A percentile compares a stretch with the other conserved stretches of the same genome.
Conservation (phyloP, 2,797 vertebrate species). For the Hydrophis major region DNA sequence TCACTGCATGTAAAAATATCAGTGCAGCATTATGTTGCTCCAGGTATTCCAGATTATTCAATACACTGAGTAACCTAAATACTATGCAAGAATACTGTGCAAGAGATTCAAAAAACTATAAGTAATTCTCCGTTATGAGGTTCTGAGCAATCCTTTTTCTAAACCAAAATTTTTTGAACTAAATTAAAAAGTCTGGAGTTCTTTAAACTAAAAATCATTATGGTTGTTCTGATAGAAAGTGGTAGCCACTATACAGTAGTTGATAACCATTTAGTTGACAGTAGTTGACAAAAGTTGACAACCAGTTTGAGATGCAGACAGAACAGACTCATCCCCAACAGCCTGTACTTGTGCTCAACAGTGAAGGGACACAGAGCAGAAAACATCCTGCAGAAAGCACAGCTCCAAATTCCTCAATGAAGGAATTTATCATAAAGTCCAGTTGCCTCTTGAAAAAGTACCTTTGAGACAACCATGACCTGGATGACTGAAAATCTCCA, state of each 20-base stretch:
- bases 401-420: too few species aligned
- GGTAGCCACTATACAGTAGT: neutral
- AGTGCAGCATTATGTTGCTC: neutral
- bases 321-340: too few species aligned
- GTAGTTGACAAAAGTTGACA: too few species aligned
- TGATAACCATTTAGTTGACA: neutral
- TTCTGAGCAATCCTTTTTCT: neutral
- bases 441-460: too few species aligned
- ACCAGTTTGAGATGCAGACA: too few species aligned
- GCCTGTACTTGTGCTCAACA: too few species aligned
- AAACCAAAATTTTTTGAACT: neutral
- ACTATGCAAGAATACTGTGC: neutral
- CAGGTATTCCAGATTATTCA: neutral
- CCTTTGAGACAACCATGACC: too few species aligned
- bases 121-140: neutral
- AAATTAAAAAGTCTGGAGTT: neutral
- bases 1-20: neutral
- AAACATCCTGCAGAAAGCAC: too few species aligned
- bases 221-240: neutral
- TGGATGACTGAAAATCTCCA: too few species aligned
- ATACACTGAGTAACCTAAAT: neutral
- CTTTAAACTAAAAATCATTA: neutral
- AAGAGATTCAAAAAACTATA: neutral
- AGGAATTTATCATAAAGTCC: too few species aligned
- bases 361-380: too few species aligned